phyloP scores from a whole-genome alignment of 2,888 invertebrate species.

The Drosophila mettleri region DNA sequence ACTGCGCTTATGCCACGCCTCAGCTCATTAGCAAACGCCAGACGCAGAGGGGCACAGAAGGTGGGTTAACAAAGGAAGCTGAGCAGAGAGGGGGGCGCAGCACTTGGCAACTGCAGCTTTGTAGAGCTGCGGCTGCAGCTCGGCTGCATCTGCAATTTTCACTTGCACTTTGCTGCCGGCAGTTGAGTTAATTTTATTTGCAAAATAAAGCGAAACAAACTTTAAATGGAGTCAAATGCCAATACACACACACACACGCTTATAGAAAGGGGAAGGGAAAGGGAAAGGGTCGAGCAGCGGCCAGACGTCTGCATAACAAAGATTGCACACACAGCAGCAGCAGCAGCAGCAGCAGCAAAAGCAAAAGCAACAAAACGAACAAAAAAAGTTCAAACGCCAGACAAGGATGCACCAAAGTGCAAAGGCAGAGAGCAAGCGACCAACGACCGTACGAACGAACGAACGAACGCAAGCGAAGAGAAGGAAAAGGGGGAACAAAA shows the following conservation, averaged over 20 bases:
- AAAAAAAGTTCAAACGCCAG: conserved; percentile 81
- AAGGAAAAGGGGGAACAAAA: conserved; percentile 20
- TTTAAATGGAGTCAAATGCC: conserved; percentile 81
- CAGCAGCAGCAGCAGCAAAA: conserved; percentile 34
- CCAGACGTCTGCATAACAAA: conserved; percentile 81
- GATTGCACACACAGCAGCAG: conserved; percentile 68
- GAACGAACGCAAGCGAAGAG: conserved; percentile 1
- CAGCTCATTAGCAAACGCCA: conserved; percentile 70
- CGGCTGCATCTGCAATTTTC: conserved; percentile 65
- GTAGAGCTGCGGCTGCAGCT: conserved; percentile 34
- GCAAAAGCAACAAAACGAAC: conserved; percentile 41
- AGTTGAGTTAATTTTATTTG: conserved; percentile 80
- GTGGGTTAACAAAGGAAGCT: conserved; percentile 12
- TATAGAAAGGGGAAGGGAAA: background rate
- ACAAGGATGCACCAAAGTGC: conserved; percentile 81
- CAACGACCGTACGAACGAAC: conserved; percentile 42
- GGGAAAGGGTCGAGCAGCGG: conserved; percentile 32
- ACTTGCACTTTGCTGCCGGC: conserved; percentile 71
- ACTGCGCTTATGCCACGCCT: conserved; percentile 53
- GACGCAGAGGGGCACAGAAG: conserved; percentile 24
- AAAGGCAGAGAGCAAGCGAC: conserved; percentile 73
- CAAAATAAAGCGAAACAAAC: conserved; percentile 81
- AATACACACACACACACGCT: conserved; percentile 58
- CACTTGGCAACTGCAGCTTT: conserved; percentile 69
- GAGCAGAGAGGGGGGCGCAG: background rate